Percentiles rank a stretch among this genome's conserved stretches.
phyloP scores from a whole-genome alignment of 2,888 invertebrate species.

The Hemistola chrysoprasaria region DNA sequence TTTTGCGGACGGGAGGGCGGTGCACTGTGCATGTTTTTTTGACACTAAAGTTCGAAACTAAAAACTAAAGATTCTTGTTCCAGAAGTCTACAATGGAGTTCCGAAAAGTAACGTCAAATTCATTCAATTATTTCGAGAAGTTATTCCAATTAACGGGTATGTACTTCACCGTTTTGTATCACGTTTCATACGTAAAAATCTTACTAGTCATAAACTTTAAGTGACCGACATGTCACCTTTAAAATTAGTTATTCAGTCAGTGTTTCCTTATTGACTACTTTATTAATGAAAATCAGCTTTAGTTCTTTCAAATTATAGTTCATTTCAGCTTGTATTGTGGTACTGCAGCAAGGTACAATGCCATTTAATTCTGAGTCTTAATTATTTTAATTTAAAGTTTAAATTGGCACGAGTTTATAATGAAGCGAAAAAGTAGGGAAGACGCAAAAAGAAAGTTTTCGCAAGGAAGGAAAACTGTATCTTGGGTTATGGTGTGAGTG shows the following conservation, averaged over 20 bases:
- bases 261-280: conserved; percentile 7
- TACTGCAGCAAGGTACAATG: conserved; percentile 5
- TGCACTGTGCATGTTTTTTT: too few species aligned
- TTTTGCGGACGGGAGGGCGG: too few species aligned
- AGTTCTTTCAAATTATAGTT: conserved; percentile 1
- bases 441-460: conserved; percentile 47
- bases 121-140: too few species aligned
- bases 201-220: too few species aligned
- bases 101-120: too few species aligned
- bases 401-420: conserved; percentile 2
- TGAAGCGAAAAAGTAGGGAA: conserved; percentile 36
- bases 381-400: conserved; percentile 2
- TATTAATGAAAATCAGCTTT: conserved; percentile 10
- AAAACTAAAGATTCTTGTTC: too few species aligned
- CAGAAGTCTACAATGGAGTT: too few species aligned
- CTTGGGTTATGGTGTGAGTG: conserved; percentile 33
- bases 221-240: too few species aligned
- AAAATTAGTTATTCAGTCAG: conserved; percentile 15
- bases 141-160: too few species aligned
- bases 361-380: conserved; percentile 18
- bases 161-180: too few species aligned
- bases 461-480: conserved; percentile 41
- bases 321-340: conserved; percentile 5
- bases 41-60: too few species aligned
- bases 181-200: too few species aligned